Percentiles rank a stretch among this genome's conserved stretches.
These are phyloP conservation scores for Pteria penguin DNA, from an alignment of 2,888 invertebrate species.

Conservation along the genomic window DNA sequence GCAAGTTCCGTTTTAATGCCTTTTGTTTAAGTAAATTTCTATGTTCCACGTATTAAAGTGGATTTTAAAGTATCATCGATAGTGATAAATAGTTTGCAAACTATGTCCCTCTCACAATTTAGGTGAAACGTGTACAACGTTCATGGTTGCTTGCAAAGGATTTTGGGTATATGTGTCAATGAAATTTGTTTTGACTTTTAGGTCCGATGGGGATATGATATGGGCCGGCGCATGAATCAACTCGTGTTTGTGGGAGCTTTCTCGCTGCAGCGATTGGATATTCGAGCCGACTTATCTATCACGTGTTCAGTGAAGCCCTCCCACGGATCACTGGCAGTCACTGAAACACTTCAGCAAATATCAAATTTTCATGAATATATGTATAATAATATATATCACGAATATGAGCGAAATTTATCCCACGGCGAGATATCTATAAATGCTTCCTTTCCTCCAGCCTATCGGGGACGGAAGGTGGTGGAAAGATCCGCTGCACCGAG, in stretches of 20 bases:
- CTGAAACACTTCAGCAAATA: not conserved
- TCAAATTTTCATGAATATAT: not conserved
- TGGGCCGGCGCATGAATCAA: conserved; percentile 36
- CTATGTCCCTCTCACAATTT: not conserved
- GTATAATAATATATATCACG: not conserved
- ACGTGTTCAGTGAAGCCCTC: conserved; percentile 30
- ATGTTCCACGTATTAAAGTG: not conserved
- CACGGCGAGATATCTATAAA: too few relatives aligned
- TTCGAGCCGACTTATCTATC: conserved; percentile 24
- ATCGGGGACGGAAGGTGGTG: too few relatives aligned
- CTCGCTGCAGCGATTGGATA: conserved; percentile 34
- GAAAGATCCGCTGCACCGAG: not conserved
- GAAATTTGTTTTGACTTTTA: conserved; percentile 42
- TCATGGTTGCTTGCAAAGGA: conserved; percentile 2
- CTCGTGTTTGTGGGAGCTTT: too few relatives aligned
- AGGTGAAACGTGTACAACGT: not conserved
- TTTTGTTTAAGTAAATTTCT: not conserved
- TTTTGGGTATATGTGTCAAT: conserved; percentile 40
- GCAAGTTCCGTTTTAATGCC: not conserved
- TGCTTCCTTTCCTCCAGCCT: too few relatives aligned
- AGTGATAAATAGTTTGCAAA: not conserved
- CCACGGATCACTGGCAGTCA: conserved; percentile 44
- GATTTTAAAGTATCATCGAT: not conserved
- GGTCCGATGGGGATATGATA: conserved; percentile 42
- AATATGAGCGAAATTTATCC: too few relatives aligned